Evolutionary conservation across 2,113 vertebrate genomes (phyloP), one percentile per base, ranked within the genome.

Genomic region (Caracal caracal): DNA sequence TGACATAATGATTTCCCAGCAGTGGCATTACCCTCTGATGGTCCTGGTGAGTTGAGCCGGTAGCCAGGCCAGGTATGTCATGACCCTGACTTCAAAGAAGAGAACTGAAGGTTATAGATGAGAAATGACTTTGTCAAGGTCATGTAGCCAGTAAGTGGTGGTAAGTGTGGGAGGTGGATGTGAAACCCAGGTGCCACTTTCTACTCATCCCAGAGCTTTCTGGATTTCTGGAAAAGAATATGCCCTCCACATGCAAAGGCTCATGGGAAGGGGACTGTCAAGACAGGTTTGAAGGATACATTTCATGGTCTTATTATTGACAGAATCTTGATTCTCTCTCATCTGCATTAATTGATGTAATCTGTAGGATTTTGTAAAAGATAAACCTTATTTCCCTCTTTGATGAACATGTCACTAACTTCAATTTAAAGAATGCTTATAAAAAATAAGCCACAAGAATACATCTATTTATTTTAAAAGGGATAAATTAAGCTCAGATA

Each of bases 381-480:
- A 47, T 43, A 81, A 82, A 47, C 40, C 53, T 81, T 70, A 37
- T 61, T 88, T 92, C 26, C 9, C 33, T 94, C 71, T 93, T 43
- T 47, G 17, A 40, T 75, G 63, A 87, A 49, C 63, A 49, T 88
- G 82, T 95, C 96, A 66, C n/a, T 49, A 68, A 88, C 37, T 89
- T 83, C 66, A 79, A 53, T 93, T 83, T 91, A 97, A 90, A 94
- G 49, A 93, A 35, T 11, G 66, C 19, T 75, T 49, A n/a, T 78
- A 89, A 82, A 71, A 79, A 90, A 87, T 56, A 35, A 95, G 13
- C 81, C 56, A 53, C 56, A 56, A 70, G 75, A 90, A 95, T 84
- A 75, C 37, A 95, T 22, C 51, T 47, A 78, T 56, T 89, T 73
- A 84, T 92, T 86, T 97, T 56, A 84, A 92, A 96, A 88, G 24